Evolutionary conservation across 64 coral and sea anemone genomes (phyloP).

Genomic region (Pocillopora verrucosa): DNA sequence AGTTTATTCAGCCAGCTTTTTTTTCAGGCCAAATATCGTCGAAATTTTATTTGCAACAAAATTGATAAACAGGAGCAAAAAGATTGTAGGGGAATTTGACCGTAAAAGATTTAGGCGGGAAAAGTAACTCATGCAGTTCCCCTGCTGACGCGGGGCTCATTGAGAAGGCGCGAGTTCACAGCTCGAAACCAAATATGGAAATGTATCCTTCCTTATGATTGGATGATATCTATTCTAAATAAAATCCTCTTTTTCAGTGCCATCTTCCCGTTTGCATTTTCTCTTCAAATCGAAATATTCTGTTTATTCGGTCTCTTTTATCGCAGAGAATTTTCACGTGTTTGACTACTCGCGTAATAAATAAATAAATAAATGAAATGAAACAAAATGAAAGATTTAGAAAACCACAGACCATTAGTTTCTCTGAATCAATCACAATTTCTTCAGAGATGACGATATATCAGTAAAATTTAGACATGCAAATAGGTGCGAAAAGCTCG

Average conservation of each 20-base stretch:
- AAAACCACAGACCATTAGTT: not conserved
- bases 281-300: not conserved
- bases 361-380: not conserved
- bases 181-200: not conserved
- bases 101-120: not conserved
- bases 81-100: too few relatives aligned
- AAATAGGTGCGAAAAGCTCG: not conserved
- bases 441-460: not conserved
- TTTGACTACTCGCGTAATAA: not conserved
- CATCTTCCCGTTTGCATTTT: not conserved
- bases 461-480: constrained; percentile 7
- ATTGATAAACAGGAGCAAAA: too few relatives aligned
- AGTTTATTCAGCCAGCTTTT: too few relatives aligned
- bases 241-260: not conserved
- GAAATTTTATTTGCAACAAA: too few relatives aligned
- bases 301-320: not conserved
- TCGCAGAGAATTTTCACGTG: too few relatives aligned
- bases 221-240: not conserved
- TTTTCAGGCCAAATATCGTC: too few relatives aligned
- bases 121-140: not conserved
- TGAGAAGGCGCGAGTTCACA: not conserved
- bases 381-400: not conserved
- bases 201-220: not conserved
- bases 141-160: too few relatives aligned
- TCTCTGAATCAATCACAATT: not conserved